These are phyloP conservation scores for Berghia stephanieae DNA, from an alignment of 1,140 invertebrate genomes.

Conservation along the genomic window DNA sequence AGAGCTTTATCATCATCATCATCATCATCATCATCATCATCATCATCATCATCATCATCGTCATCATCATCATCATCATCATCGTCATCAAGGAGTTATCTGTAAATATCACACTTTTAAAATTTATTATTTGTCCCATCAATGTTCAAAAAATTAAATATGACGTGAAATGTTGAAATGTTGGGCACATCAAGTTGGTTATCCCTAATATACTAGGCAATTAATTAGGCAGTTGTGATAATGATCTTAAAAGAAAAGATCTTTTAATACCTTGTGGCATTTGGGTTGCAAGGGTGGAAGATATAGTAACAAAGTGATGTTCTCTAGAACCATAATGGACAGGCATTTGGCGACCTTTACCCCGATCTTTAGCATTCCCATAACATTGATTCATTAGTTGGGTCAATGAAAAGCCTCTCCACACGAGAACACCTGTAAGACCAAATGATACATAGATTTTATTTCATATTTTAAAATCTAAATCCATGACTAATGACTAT, in stretches of 20 bases:
- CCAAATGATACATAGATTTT: not conserved
- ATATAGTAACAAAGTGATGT: constrained; percentile 93
- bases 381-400: constrained; percentile 97
- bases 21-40: not conserved
- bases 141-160: too few species aligned
- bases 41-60: not conserved
- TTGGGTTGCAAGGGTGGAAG: constrained; percentile 94
- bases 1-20: too few species aligned
- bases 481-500: not conserved
- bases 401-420: constrained; percentile 86
- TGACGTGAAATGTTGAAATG: too few species aligned
- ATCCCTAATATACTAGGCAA: too few species aligned
- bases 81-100: not conserved
- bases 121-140: not conserved
- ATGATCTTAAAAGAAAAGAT: too few species aligned
- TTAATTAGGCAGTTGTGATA: too few species aligned
- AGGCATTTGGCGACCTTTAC: constrained; percentile 96
- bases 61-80: not conserved
- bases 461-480: not conserved
- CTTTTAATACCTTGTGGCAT: constrained; percentile 93
- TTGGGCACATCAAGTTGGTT: too few species aligned
- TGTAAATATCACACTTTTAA: not conserved
- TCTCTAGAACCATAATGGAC: constrained; percentile 76
- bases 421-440: constrained; percentile 82
- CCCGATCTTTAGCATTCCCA: constrained; percentile 87